A percentile compares a stretch with the other conserved stretches of the same genome.
Evolutionary conservation across 2,797 vertebrate species (phyloP).

Genomic region (Spatula clypeata): DNA sequence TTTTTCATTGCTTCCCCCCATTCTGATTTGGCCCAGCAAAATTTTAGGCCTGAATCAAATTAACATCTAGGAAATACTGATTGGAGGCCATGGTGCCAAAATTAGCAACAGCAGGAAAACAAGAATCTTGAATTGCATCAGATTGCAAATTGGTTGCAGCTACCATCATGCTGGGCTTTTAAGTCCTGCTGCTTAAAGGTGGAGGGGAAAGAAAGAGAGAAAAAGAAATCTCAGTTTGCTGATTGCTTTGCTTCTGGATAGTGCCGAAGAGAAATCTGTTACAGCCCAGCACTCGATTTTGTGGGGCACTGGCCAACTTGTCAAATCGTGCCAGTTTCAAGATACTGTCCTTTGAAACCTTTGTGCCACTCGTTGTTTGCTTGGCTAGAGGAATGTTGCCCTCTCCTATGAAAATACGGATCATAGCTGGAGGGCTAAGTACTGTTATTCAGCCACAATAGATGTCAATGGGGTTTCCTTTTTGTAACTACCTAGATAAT

Average conservation of each 20-base stretch:
- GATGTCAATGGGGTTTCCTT: conserved; percentile 35
- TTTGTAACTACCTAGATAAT: conserved; percentile 63
- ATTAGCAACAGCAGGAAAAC: conserved; percentile 75
- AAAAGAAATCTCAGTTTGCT: conserved; percentile 19
- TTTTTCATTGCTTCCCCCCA: neutral
- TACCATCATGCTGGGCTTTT: conserved; percentile 67
- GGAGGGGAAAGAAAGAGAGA: neutral
- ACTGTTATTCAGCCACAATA: conserved; percentile 28
- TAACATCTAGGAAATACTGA: conserved; percentile 54
- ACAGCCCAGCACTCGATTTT: neutral
- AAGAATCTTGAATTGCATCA: conserved; percentile 62
- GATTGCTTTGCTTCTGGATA: conserved; percentile 16
- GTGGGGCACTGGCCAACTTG: neutral
- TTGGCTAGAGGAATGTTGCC: conserved; percentile 6
- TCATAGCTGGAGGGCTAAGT: conserved; percentile 24
- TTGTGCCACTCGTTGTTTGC: conserved; percentile 24
- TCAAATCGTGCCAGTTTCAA: neutral
- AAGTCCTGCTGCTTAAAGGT: conserved; percentile 50
- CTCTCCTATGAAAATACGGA: conserved; percentile 17
- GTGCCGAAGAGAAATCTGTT: neutral
- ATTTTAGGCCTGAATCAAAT: conserved; percentile 52
- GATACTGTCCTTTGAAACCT: conserved; percentile 36
- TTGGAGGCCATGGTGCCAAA: conserved; percentile 56
- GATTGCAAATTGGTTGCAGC: conserved; percentile 70
- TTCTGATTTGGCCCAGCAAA: neutral